Evolutionary conservation across 2,113 vertebrate species (phyloP), one percentile per base, ranked within the genome.

Genomic region (Prinia subflava): DNA sequence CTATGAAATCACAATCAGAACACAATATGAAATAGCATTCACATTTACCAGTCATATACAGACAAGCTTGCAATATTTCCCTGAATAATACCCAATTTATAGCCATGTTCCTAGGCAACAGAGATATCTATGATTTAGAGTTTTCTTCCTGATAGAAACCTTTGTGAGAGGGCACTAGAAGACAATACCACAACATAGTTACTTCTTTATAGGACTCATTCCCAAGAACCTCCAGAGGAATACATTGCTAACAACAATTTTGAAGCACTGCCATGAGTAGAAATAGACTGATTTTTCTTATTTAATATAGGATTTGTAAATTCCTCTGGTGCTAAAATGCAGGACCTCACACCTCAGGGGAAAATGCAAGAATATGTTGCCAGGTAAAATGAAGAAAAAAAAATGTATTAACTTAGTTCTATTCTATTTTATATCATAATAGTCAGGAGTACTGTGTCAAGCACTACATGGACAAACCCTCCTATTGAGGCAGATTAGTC

Each of bases 401-500:
- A 78, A 65, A 30, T 20, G 11, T 2, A 24, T 41, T 35, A 69
- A 77, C 10, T n/a, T 87, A 37, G 12, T 60, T 93, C 35, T 68
- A 81, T 41, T 77, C 31, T 0, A 0, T 56, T 15, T 47, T 57
- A 13, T 15, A 42, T 12, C 10, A 2, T 31, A 75, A 25, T 4
- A 44, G 27, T 44, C 27, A 78, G 30, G 35, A 83, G 60, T 30
- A 31, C 31, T 71, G 52, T 28, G 63, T 33, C 33, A 77, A 75
- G 23, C 21, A 57, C 16, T 35, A 50, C 15, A 41, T 14, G 22
- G 35, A 49, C 31, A 87, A 70, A 69, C 37, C 15, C 24, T 64
- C 59, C 41, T 57, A 2, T 1, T 44, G 31, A 80, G 15, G 41
- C 10, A 75, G 37, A 63, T 78, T 30, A 77, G 21, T 22, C 31